Evolutionary conservation across 2,888 invertebrate species (phyloP).

Genomic region (Punctoribates punctum): DNA sequence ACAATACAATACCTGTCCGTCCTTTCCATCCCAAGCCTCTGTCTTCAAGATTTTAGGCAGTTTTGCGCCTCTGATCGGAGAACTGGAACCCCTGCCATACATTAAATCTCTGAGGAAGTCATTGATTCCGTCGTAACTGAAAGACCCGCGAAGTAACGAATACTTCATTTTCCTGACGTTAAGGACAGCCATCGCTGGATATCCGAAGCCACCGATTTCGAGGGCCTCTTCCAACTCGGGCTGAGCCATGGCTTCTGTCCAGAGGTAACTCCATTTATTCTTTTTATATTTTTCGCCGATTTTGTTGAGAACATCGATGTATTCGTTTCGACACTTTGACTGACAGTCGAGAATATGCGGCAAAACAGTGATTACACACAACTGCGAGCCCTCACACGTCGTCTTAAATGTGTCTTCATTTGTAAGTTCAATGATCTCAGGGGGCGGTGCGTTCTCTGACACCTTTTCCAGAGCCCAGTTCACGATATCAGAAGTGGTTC

Average conservation of each 20-base stretch:
- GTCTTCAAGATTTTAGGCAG: constrained; percentile 67
- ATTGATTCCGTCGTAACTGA: constrained; percentile 88
- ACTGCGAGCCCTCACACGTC: constrained; percentile 77
- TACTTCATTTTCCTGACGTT: constrained; percentile 96
- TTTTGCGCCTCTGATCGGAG: constrained; percentile 74
- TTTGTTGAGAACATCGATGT: constrained; percentile 67
- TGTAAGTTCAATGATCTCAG: constrained; percentile 63
- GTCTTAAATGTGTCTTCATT: constrained; percentile 63
- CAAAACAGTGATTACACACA: constrained; percentile 85
- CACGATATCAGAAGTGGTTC: constrained; percentile 84
- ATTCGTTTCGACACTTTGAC: constrained; percentile 83
- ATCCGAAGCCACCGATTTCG: constrained; percentile 97
- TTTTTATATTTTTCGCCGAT: constrained; percentile 88
- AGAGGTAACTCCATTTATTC: constrained; percentile 90
- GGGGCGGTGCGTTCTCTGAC: constrained; percentile 81
- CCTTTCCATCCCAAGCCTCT: constrained; percentile 90
- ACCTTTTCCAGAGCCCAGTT: constrained; percentile 81
- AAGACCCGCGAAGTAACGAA: constrained; percentile 85
- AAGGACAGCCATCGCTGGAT: constrained; percentile 95
- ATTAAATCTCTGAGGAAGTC: constrained; percentile 81
- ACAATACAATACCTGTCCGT: constrained; percentile 57
- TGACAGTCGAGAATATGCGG: constrained; percentile 96
- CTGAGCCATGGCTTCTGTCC: constrained; percentile 90
- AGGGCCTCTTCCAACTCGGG: constrained; percentile 72
- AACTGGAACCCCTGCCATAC: constrained; percentile 86